Evolutionary conservation across 2,113 vertebrate species (phyloP).

Genomic region (Podarcis muralis): DNA sequence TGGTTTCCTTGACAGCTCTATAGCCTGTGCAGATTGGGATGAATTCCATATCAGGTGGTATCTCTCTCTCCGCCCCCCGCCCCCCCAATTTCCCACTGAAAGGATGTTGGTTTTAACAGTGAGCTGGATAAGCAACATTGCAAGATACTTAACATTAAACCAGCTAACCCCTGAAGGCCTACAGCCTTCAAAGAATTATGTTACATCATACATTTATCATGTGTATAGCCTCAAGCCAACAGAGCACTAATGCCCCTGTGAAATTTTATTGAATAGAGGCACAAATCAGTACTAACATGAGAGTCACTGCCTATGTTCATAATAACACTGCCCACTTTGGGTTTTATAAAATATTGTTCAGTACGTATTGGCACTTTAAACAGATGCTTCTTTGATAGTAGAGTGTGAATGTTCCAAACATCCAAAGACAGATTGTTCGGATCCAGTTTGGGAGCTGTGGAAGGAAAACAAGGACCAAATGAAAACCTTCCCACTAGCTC

Average conservation of each 20-base stretch:
- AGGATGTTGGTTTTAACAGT: not conserved
- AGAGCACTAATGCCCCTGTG: not conserved
- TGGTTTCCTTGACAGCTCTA: slow-evolving; percentile 29
- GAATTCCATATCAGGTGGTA: slow-evolving; percentile 27
- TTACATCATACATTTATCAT: slow-evolving; percentile 10
- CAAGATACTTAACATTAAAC: not conserved
- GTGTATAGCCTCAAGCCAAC: not conserved
- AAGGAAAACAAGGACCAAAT: not conserved
- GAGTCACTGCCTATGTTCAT: not conserved
- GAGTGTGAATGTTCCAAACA: not conserved
- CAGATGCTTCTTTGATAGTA: not conserved
- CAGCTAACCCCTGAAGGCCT: not conserved
- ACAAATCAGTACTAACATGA: not conserved
- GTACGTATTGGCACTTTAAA: not conserved
- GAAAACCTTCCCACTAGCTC: not conserved
- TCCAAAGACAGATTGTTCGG: not conserved
- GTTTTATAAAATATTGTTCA: not conserved
- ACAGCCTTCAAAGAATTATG: not conserved
- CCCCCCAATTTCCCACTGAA: not conserved
- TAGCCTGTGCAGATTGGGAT: not conserved
- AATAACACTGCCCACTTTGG: not conserved
- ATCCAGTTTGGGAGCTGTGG: not conserved
- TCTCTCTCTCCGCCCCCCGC: not conserved
- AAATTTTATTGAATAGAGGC: not conserved
- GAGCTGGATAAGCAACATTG: not conserved